Evolutionary conservation across 2,888 invertebrate species (phyloP).

Genomic region (Aphidius colemani): DNA sequence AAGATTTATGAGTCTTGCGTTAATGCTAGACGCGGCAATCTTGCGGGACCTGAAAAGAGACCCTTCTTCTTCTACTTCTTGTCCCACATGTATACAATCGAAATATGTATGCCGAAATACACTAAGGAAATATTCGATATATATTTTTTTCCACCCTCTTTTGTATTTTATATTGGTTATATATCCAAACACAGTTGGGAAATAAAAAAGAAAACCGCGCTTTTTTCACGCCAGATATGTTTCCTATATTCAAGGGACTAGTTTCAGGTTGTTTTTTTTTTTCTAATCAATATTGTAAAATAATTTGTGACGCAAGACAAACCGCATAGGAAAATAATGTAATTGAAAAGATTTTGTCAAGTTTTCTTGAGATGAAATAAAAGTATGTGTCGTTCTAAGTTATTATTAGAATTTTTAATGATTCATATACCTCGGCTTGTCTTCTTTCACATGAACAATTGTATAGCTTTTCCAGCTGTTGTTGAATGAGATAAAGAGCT

Average conservation of each 20-base stretch:
- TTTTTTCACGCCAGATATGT: constrained; percentile 1
- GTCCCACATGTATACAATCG: constrained; percentile 20
- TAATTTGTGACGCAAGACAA: too few species aligned
- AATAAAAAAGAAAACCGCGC: constrained; percentile 8
- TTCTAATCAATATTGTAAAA: too few species aligned
- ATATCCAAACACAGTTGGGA: constrained; percentile 8
- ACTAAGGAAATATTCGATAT: background rate
- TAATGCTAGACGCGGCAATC: constrained; percentile 43
- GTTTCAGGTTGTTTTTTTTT: too few species aligned
- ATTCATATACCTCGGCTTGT: constrained; percentile 49
- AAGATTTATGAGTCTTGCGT: constrained; percentile 53
- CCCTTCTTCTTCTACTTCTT: constrained; percentile 19
- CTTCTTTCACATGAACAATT: constrained; percentile 52
- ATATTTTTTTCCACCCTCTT: constrained; percentile 1
- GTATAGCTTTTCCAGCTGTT: constrained; percentile 47
- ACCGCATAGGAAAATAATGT: too few species aligned
- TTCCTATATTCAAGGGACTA: too few species aligned
- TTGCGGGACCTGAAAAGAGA: constrained; percentile 28
- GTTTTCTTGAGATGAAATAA: too few species aligned
- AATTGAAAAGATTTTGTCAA: too few species aligned
- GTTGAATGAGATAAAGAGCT: constrained; percentile 49
- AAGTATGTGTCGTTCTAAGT: too few species aligned
- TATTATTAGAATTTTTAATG: too few species aligned
- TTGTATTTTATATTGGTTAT: constrained; percentile 6
- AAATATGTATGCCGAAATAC: constrained; percentile 24